These are phyloP conservation scores for Microchirus variegatus DNA, from an alignment of 2,797 vertebrate genomes.

Conservation along the genomic window DNA sequence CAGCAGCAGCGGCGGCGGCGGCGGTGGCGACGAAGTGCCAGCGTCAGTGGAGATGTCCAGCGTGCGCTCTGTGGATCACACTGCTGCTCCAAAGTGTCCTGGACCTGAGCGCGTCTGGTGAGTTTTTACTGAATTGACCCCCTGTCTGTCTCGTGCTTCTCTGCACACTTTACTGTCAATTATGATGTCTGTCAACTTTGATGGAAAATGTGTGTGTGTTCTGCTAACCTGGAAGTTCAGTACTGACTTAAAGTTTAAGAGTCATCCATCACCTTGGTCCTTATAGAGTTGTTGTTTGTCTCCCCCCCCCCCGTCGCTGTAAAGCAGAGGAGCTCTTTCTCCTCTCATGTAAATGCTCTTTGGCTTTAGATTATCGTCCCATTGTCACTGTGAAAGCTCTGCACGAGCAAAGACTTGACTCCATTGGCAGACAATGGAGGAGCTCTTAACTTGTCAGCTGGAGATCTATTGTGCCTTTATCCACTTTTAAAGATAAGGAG, in stretches of 20 bases:
- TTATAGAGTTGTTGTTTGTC: constrained; percentile 3
- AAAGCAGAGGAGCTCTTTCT: constrained; percentile 17
- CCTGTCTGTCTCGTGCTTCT: neutral
- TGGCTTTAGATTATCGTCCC: constrained; percentile 59
- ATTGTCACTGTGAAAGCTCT: constrained; percentile 59
- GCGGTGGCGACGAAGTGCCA: constrained; percentile 49
- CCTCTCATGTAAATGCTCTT: constrained; percentile 63
- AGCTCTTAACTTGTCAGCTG: constrained; percentile 68
- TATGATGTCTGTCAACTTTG: neutral
- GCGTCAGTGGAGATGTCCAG: constrained; percentile 74
- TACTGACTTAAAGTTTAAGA: neutral
- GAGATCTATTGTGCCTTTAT: constrained; percentile 61
- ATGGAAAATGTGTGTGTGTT: neutral
- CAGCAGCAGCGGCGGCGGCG: constrained; percentile 21
- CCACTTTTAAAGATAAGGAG: constrained; percentile 54
- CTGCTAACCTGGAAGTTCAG: neutral
- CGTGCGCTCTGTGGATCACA: constrained; percentile 67
- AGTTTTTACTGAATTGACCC: constrained; percentile 41
- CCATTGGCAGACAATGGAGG: constrained; percentile 63
- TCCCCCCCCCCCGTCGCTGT: neutral
- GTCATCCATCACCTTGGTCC: constrained; percentile 4
- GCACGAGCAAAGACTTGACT: constrained; percentile 60
- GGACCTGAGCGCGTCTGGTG: constrained; percentile 75
- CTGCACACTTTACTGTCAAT: neutral
- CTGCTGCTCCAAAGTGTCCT: constrained; percentile 65